Base-by-base conservation (phyloP, 2,888 invertebrate genomes). In the Camponotus fellah region DNA sequence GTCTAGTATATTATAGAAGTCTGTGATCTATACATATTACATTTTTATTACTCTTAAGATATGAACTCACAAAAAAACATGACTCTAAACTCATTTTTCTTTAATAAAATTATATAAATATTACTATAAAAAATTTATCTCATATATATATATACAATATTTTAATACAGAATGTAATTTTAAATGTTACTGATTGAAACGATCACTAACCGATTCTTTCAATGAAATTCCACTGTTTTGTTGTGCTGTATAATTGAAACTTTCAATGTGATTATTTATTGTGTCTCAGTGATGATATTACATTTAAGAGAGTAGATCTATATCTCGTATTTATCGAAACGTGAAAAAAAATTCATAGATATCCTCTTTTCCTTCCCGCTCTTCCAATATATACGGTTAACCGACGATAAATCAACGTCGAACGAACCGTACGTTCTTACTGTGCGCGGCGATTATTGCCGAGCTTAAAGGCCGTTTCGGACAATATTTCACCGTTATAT, bases 381-480 rank as follows among this genome's bases (percentile, higher is more conserved):
- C 14, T 26, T 60, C 14, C n/a, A n/a, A 34, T 49, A 64, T 77
- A 64, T 12, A 60, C 77, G 12, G 65, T 21, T 80, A 65, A 69
- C 62, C 26, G 56, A 32, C 72, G 83, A 88, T 88, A 84, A 88
- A 88, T 88, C 88, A 88, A 85, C 74, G 88, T 88, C 88, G 84
- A 66, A 72, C 56, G 68, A 49, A 14, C 72, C 58, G 56, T 86
- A 87, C 82, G 83, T 85, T 87, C 69, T 84, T 62, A 62, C 66
- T 83, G 81, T 83, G 40, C 49, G 71, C 71, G 65, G 34, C 87
- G 88, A 88, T 87, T 88, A 88, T 88, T 88, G 82, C 69, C 69
- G 84, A 82, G 75, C 62, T 53, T 69, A 76, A 60, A 84, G 75
- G 82, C 86, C 86, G 71, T 86, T 87, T 87, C 83, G 84, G 64